These are phyloP conservation scores for Tenthredo notha DNA, from an alignment of 2,888 invertebrate genomes.

Conservation along the genomic window DNA sequence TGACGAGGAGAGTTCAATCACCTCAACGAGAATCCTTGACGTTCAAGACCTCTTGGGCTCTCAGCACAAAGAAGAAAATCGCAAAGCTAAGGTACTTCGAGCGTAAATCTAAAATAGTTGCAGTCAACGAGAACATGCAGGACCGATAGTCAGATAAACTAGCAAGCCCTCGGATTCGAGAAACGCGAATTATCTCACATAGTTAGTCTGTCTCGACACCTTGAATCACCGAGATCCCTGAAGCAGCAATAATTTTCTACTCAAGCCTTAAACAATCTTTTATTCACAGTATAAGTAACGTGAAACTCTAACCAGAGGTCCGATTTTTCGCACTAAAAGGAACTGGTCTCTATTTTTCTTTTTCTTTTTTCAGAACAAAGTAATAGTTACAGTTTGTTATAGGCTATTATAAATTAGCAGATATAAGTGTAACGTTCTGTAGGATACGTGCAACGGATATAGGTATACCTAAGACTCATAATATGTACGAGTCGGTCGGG, in stretches of 20 bases:
- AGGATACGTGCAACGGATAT: background rate
- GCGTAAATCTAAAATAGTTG: conserved; percentile 16
- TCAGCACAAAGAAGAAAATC: conserved; percentile 13
- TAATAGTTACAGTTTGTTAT: conserved; percentile 38
- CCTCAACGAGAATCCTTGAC: conserved; percentile 4
- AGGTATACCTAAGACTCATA: background rate
- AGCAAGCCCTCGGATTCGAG: conserved; percentile 2
- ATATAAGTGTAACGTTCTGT: background rate
- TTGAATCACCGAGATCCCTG: background rate
- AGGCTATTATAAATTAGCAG: conserved; percentile 39
- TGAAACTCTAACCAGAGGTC: background rate
- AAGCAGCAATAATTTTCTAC: background rate
- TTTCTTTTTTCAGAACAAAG: background rate
- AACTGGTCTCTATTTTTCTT: background rate
- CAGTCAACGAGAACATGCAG: background rate
- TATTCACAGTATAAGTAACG: background rate
- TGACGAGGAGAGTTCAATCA: conserved; percentile 6
- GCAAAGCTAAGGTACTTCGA: background rate
- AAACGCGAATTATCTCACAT: background rate
- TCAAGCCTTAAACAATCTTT: background rate
- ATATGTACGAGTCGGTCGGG: background rate
- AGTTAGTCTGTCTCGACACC: conserved; percentile 20
- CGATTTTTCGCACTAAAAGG: background rate
- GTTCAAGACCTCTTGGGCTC: background rate
- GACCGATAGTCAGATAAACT: conserved; percentile 3